phyloP scores from a whole-genome alignment of 2,797 vertebrate species.

The Rhadinocentrus ornatus region DNA sequence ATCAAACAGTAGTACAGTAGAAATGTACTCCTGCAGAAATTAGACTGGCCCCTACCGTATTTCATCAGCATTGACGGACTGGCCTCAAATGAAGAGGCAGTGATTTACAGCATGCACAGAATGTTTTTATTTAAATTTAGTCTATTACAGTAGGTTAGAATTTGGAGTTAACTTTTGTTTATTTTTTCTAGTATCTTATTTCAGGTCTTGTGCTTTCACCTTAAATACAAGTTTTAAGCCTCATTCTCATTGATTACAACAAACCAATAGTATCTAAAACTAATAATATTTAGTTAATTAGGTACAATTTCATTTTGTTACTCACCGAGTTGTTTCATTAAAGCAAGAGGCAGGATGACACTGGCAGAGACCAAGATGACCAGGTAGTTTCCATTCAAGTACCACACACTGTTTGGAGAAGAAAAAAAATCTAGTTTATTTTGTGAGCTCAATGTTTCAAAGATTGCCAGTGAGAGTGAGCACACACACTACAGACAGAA shows the following conservation, averaged over 20 bases:
- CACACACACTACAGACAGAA: conserved; percentile 20
- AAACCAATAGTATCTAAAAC: background rate
- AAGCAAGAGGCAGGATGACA: conserved; percentile 91
- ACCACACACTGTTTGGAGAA: conserved; percentile 88
- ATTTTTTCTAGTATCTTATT: no score
- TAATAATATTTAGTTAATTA: background rate
- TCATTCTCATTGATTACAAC: background rate
- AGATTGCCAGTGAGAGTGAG: conserved; percentile 28
- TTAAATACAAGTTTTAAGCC: background rate
- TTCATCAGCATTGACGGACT: no score
- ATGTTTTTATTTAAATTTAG: no score
- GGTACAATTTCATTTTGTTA: conserved; percentile 17
- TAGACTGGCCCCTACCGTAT: no score
- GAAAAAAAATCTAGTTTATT: conserved; percentile 52
- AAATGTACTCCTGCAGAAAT: no score
- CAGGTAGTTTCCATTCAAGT: conserved; percentile 96
- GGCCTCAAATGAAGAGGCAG: no score
- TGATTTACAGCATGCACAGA: no score
- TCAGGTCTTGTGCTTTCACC: no score
- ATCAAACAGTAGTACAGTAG: no score
- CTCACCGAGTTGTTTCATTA: conserved; percentile 99
- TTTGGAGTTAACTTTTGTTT: no score
- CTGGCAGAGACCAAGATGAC: conserved; percentile 90
- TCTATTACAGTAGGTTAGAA: no score
- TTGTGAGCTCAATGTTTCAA: conserved; percentile 45